Evolutionary conservation across 2,888 invertebrate genomes (phyloP), one percentile per base, ranked within the genome.

Genomic region (Lamproptera curius): DNA sequence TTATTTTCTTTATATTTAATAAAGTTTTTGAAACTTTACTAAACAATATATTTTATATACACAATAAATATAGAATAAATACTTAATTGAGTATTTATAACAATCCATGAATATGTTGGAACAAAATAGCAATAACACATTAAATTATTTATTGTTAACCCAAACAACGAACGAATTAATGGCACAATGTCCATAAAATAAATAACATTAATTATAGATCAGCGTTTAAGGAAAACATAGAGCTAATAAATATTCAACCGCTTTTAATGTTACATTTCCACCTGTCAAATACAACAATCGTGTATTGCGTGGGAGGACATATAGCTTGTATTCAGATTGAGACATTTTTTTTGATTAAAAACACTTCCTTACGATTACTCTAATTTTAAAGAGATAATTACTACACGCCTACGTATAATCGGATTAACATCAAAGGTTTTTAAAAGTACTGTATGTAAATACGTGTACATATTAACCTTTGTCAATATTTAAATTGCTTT

Each of bases 351-450:
- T 33, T 1, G 23, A 2, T 13, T 39, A 9, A 34, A 39, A 23
- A 39, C 6, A 34, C 45, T 46, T 46, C 45, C 45, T 46, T 39
- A 46, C 34, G 33, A 10, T 16, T 28, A 23, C 26, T 39, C 33
- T 17, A 15, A 31, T 38, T 43, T 38, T 35, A 14, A 8, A 14
- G 4, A 20, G 2, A n/a, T 37, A 16, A 11, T 42, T 31, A 33
- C 11, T 11, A 13, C 5, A 42, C 41, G 14, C 41, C 41, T 33
- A 42, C 41, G 33, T 20, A 11, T 20, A 3, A 6, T 14, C 23
- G 13, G 23, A 23, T 39, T 39, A 39, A 14, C 10, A 10, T 9
- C 9, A 26, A 20, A 6, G 6, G 20, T 20, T 20, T 20, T 20
- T 3, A 20, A n/a, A n/a, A n/a, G n/a, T n/a, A n/a, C n/a, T n/a